Percentiles rank a stretch among this genome's conserved stretches.
phyloP scores from a whole-genome alignment of 2,113 vertebrate species.

The Hemiprocne comata region DNA sequence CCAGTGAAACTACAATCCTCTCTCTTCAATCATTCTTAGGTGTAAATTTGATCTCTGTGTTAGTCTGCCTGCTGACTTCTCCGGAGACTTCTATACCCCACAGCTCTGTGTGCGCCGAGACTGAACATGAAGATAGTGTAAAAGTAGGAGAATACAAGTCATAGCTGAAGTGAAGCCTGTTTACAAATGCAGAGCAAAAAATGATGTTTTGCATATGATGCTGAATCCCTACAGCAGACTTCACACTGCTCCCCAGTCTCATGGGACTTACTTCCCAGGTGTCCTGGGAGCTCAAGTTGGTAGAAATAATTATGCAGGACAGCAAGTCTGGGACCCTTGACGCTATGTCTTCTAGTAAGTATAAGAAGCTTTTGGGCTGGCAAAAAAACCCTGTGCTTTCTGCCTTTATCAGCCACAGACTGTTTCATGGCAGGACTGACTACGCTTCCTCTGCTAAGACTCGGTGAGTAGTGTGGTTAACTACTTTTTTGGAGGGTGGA shows the following conservation, averaged over 20 bases:
- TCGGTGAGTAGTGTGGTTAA: neutral
- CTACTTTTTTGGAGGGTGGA: neutral
- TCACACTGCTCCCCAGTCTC: neutral
- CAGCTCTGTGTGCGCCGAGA: neutral
- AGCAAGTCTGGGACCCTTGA: neutral
- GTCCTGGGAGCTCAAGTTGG: neutral
- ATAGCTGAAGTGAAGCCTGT: neutral
- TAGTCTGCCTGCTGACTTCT: neutral
- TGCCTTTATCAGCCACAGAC: neutral
- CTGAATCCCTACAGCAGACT: neutral
- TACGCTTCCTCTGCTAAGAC: neutral
- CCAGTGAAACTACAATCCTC: neutral
- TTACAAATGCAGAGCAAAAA: neutral
- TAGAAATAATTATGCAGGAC: neutral
- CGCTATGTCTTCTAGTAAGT: neutral
- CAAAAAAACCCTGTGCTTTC: neutral
- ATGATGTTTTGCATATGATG: fast-evolving
- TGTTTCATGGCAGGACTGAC: neutral
- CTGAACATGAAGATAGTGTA: neutral
- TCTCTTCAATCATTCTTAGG: neutral
- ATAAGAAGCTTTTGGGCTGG: neutral
- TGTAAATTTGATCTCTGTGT: neutral
- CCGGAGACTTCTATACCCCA: neutral
- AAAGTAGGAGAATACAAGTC: neutral
- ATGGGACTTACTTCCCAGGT: neutral